Base-by-base conservation (phyloP, 2,113 vertebrate species). In the Kryptolebias marmoratus region DNA sequence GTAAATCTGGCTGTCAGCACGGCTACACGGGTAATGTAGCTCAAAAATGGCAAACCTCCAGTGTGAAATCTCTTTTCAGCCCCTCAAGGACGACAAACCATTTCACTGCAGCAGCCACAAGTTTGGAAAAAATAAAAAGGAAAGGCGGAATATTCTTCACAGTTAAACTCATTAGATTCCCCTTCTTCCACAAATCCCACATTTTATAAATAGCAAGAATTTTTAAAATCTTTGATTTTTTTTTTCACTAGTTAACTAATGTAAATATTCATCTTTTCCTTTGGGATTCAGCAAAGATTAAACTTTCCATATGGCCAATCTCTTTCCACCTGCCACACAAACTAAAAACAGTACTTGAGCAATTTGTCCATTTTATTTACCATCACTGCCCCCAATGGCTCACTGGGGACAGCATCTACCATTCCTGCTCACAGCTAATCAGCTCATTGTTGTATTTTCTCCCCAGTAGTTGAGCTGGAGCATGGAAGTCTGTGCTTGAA, bases 1-100 rank as follows among this genome's bases (percentile, higher is more conserved):
- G 85, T 87, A 87, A 81, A 92, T 91, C 69, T 87, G 84, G 65
- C 75, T 62, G 63, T 83, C 75, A 68, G 83, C 79, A 61, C 49
- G 52, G 73, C 87, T 82, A 80, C 77, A 74, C 48, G 71, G 77
- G 89, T 90, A 91, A 89, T 90, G 89, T 87, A 87, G 89, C 90
- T 89, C 76, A 79, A 81, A 84, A 88, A 91, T 71, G 75, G 79
- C 78, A 77, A 84, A 57, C 53, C 77, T 83, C 73, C 71, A 67
- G 72, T 79, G 86, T 87, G 79, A 92, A 92, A 90, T 89, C 73
- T 91, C 79, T 84, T 87, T 83, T 85, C 66, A 85, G 86, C 61
- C 80, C 75, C 81, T 90, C 83, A 75, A 80, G 82, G 71, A 70
- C 87, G 86, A 92, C 80, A 79, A 73, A 71, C 80, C 68, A 71